Evolutionary conservation across 2,888 invertebrate species (phyloP).

Genomic region (Baccha elongata): DNA sequence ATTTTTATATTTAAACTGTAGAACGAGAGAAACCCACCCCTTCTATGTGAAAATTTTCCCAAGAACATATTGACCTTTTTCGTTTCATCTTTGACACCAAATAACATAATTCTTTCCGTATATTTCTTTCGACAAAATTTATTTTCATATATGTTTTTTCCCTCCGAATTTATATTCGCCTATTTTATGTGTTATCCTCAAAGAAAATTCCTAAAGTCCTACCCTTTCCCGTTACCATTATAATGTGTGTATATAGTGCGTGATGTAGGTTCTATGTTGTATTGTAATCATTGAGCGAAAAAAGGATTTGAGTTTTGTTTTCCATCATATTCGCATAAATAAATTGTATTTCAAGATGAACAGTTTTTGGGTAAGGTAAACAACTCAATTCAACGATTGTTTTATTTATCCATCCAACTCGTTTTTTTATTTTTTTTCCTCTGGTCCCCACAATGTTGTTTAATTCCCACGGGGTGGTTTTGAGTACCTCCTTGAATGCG

Average conservation of each 20-base stretch:
- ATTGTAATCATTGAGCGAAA: constrained; percentile 17
- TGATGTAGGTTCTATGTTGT: not conserved
- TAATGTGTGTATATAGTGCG: not conserved
- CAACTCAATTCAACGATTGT: constrained; percentile 63
- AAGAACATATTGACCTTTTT: constrained; percentile 51
- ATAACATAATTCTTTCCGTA: constrained; percentile 14
- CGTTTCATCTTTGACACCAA: constrained; percentile 1
- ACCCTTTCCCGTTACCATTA: not conserved
- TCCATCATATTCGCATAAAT: constrained; percentile 64
- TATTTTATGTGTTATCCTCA: constrained; percentile 30
- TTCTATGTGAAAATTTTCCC: too few species aligned
- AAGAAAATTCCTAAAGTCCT: not conserved
- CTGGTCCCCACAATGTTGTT: constrained; percentile 31
- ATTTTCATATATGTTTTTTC: constrained; percentile 67
- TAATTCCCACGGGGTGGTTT: constrained; percentile 52
- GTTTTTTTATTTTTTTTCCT: not conserved
- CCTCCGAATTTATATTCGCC: constrained; percentile 44
- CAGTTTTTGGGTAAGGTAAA: constrained; percentile 60
- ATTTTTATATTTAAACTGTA: too few species aligned
- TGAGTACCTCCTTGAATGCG: not conserved
- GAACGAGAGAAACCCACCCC: too few species aligned
- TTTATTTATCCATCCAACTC: constrained; percentile 37
- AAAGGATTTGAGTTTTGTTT: constrained; percentile 54
- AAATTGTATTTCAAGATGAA: constrained; percentile 66
- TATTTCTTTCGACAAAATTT: constrained; percentile 64